These are phyloP conservation scores for Meles meles DNA, from an alignment of 2,113 vertebrate genomes.

Conservation along the genomic window DNA sequence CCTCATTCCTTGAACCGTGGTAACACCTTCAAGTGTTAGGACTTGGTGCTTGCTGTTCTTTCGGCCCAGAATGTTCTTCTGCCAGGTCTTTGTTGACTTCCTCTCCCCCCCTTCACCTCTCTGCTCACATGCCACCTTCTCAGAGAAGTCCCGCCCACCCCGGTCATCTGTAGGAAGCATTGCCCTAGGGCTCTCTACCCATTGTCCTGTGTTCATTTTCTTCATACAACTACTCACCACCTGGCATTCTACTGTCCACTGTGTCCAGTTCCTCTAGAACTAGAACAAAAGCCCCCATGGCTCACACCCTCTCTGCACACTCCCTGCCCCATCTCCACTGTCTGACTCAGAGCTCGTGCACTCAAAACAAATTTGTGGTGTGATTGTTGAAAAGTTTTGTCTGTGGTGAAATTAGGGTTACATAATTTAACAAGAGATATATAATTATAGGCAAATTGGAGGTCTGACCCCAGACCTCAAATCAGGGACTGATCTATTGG, in stretches of 20 bases:
- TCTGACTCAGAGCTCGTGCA: neutral
- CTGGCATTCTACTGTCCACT: neutral
- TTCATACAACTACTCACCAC: neutral
- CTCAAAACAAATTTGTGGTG: neutral
- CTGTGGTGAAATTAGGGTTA: neutral
- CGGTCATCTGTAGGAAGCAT: neutral
- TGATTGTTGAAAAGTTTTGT: neutral
- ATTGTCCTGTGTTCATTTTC: neutral
- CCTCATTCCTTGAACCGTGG: neutral
- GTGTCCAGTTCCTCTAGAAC: neutral
- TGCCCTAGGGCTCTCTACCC: neutral
- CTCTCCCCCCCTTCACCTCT: neutral
- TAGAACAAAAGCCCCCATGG: fast-evolving
- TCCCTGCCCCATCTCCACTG: neutral
- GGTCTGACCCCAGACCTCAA: neutral
- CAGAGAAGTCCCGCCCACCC: neutral
- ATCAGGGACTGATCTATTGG: neutral
- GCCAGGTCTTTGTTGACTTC: neutral
- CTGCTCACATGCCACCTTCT: neutral
- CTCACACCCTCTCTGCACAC: neutral
- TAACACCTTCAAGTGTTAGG: neutral
- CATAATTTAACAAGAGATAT: conserved; percentile 22
- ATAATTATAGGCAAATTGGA: neutral
- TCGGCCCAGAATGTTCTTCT: neutral
- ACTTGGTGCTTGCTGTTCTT: neutral